Evolutionary conservation across 2,797 vertebrate genomes (phyloP).

Genomic region (Synaphobranchus kaupii): DNA sequence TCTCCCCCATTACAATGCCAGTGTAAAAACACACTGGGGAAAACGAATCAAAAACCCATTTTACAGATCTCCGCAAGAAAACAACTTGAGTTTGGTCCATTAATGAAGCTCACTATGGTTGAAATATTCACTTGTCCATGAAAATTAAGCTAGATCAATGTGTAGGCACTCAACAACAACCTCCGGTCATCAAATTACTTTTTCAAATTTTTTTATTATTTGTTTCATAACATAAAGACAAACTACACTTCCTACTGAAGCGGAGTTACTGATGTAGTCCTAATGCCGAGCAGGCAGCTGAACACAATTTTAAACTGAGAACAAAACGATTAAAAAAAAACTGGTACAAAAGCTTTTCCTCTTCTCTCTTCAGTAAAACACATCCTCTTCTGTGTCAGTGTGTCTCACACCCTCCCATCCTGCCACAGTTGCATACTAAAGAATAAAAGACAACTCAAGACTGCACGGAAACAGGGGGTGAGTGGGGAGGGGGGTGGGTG

Average conservation of each 20-base stretch:
- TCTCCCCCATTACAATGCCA: too few relatives aligned
- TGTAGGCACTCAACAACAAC: not conserved
- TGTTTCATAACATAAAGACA: conserved; percentile 13
- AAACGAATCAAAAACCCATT: too few relatives aligned
- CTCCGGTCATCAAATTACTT: not conserved
- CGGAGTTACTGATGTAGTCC: not conserved
- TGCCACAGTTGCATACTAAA: conserved; percentile 32
- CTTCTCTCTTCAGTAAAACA: conserved; percentile 29
- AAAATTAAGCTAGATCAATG: too few relatives aligned
- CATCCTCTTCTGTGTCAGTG: conserved; percentile 14
- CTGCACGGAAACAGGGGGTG: conserved; percentile 22
- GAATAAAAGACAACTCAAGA: conserved; percentile 38
- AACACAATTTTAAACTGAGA: conserved; percentile 13
- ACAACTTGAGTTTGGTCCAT: too few relatives aligned
- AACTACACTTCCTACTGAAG: conserved; percentile 5
- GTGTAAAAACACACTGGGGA: too few relatives aligned
- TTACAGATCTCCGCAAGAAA: too few relatives aligned
- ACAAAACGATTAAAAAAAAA: conserved; percentile 19
- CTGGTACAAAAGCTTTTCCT: conserved; percentile 33
- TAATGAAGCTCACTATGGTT: too few relatives aligned
- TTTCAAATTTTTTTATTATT: not conserved
- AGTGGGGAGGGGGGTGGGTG: not conserved
- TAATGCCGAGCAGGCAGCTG: conserved; percentile 21
- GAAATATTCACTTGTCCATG: too few relatives aligned
- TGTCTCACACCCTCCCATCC: conserved; percentile 20